Evolutionary conservation across 2,113 vertebrate species (phyloP).

Genomic region (Lynx canadensis): DNA sequence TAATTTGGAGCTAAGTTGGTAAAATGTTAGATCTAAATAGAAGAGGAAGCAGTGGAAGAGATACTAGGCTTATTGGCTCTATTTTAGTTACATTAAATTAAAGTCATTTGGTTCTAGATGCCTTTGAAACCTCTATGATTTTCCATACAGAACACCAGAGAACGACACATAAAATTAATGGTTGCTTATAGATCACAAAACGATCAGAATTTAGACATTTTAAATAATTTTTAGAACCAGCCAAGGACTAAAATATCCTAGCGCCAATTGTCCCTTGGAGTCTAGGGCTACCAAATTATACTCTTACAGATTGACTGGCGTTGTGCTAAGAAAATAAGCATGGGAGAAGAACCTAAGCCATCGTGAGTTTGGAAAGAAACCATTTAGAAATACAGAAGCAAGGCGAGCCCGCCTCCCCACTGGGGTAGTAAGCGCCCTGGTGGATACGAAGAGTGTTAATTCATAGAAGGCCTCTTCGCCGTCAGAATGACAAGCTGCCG

Average conservation of each 20-base stretch:
- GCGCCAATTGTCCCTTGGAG: neutral
- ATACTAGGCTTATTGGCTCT: neutral
- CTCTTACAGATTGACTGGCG: neutral
- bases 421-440: rapidly evolving
- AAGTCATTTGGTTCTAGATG: neutral
- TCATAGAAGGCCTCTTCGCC: rapidly evolving
- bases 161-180: neutral
- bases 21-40: neutral
- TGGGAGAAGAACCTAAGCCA: neutral
- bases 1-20: neutral
- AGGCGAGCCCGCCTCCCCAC: neutral
- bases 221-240: neutral
- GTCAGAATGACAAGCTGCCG: rapidly evolving
- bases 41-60: neutral
- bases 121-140: neutral
- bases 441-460: rapidly evolving
- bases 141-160: neutral
- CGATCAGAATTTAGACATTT: neutral
- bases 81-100: neutral
- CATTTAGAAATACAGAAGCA: neutral
- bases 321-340: neutral
- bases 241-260: neutral
- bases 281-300: neutral
- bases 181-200: neutral
- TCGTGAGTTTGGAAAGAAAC: neutral